These are phyloP conservation scores for Anadara kagoshimensis DNA, from an alignment of 1,140 invertebrate genomes.

Conservation along the genomic window DNA sequence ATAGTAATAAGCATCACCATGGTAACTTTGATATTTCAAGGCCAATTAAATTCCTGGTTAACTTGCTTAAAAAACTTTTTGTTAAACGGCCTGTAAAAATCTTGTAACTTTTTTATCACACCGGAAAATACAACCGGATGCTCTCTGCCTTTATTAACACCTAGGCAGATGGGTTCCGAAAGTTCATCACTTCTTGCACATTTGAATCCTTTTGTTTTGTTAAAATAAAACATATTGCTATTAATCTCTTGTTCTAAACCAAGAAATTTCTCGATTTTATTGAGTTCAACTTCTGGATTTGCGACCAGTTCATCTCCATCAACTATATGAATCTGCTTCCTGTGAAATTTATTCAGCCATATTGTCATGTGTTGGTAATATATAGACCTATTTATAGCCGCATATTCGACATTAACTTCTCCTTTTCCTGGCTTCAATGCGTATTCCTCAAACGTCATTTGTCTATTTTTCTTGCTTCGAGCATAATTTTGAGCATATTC, in stretches of 20 bases:
- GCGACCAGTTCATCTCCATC: constrained; percentile 89
- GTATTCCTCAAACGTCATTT: constrained; percentile 60
- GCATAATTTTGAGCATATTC: constrained; percentile 73
- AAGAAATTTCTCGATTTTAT: constrained; percentile 88
- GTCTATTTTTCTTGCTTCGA: constrained; percentile 11
- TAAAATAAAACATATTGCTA: constrained; percentile 81
- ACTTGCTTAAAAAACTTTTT: constrained; percentile 65
- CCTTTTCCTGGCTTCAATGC: constrained; percentile 53
- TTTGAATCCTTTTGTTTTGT: constrained; percentile 67
- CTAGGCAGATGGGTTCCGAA: constrained; percentile 63
- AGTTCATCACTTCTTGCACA: constrained; percentile 72
- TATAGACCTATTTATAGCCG: constrained; percentile 86
- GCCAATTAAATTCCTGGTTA: constrained; percentile 49
- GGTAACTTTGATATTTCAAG: too few species aligned
- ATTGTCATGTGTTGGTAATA: constrained; percentile 86
- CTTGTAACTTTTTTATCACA: constrained; percentile 66
- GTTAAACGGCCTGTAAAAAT: constrained; percentile 71
- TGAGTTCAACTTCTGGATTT: constrained; percentile 89
- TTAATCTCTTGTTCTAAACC: constrained; percentile 86
- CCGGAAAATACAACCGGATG: constrained; percentile 69
- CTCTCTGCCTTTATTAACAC: constrained; percentile 72
- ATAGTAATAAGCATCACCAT: too few species aligned
- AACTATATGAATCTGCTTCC: constrained; percentile 88
- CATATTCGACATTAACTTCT: constrained; percentile 57
- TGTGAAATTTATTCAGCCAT: constrained; percentile 87